Evolutionary conservation across 2,888 invertebrate genomes (phyloP).

Genomic region (Pachydiplax longipennis): DNA sequence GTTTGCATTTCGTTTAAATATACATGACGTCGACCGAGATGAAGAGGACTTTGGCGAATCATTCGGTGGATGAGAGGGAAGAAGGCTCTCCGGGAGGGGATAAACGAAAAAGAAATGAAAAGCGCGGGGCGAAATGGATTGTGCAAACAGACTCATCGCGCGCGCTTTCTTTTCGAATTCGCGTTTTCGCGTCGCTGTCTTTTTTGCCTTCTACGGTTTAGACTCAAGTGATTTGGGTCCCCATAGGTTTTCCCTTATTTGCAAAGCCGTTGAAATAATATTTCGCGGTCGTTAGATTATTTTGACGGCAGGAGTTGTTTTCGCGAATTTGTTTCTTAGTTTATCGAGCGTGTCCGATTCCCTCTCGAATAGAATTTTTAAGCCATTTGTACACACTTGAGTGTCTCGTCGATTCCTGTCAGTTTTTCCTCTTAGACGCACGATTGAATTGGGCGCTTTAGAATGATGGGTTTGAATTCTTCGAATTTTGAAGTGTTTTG

Average conservation of each 20-base stretch:
- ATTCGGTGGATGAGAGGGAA: neutral
- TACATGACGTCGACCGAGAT: neutral
- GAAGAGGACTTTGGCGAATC: neutral
- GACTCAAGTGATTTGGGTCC: neutral
- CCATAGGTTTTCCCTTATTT: neutral
- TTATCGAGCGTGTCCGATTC: neutral
- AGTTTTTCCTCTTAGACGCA: too few relatives aligned
- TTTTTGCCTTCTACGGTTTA: neutral
- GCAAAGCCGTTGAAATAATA: neutral
- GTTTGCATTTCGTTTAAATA: conserved; percentile 21
- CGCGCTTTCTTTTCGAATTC: conserved; percentile 3
- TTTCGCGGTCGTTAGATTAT: neutral
- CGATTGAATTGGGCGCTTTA: too few relatives aligned
- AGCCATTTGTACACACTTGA: too few relatives aligned
- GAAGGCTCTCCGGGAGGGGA: neutral
- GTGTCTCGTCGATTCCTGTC: too few relatives aligned
- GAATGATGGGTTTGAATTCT: too few relatives aligned
- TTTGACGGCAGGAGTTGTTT: neutral
- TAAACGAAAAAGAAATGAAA: neutral
- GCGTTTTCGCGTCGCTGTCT: neutral
- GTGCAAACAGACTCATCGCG: neutral
- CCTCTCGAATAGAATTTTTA: too few relatives aligned
- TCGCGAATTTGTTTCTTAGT: neutral
- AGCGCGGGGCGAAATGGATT: neutral
- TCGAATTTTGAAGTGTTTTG: too few relatives aligned